Conservation (phyloP, 2,888 invertebrate species). For the Smittia sp. region DNA sequence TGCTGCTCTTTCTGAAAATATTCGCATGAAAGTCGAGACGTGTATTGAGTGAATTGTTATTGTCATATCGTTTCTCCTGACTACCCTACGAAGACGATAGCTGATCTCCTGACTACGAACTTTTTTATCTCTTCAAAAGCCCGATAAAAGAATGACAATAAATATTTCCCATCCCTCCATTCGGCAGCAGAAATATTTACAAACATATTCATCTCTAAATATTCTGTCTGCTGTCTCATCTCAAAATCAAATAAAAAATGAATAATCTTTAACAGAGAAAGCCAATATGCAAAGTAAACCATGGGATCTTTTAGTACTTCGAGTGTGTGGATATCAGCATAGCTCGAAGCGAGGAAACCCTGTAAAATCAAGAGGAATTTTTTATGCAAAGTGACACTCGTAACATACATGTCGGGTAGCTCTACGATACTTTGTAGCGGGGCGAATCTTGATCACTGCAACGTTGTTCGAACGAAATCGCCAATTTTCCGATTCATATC, state of each 20-base stretch:
- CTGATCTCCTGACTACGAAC: not conserved
- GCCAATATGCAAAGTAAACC: constrained; percentile 10
- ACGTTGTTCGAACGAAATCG: not conserved
- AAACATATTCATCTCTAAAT: constrained; percentile 10
- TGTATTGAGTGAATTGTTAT: constrained; percentile 10
- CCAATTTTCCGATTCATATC: not conserved
- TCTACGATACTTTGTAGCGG: too few species aligned
- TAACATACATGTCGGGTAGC: not conserved
- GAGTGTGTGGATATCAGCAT: not conserved
- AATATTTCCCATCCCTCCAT: not conserved
- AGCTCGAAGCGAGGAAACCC: not conserved
- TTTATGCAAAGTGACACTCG: constrained; percentile 1
- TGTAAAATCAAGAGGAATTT: not conserved
- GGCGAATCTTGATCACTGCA: too few species aligned
- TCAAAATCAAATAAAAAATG: constrained; percentile 22
- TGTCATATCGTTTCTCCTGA: not conserved
- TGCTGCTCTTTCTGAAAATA: not conserved
- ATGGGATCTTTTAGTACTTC: not conserved
- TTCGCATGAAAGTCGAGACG: not conserved
- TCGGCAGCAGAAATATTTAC: not conserved
- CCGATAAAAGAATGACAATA: constrained; percentile 7
- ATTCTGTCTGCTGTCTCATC: constrained; percentile 25
- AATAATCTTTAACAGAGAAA: constrained; percentile 20
- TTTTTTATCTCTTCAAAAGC: not conserved
- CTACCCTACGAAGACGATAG: not conserved